A percentile compares a stretch with the other conserved stretches of the same genome.
phyloP scores from a whole-genome alignment of 2,888 invertebrate genomes.

The Ditylenchus weischeri region DNA sequence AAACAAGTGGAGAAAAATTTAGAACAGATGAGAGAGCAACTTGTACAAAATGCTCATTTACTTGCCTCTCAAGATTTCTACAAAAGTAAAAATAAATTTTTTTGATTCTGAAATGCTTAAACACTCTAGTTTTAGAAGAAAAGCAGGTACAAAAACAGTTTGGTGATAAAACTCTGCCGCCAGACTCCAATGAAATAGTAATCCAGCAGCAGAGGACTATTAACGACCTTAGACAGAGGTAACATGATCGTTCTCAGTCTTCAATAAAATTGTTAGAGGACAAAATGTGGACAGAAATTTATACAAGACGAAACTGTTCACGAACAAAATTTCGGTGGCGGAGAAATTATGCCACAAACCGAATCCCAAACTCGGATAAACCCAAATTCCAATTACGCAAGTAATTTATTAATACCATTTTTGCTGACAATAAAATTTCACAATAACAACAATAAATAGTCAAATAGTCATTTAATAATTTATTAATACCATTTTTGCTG shows the following conservation, averaged over 20 bases:
- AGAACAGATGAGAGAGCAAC: conserved; percentile 47
- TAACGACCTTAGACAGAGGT: conserved; percentile 35
- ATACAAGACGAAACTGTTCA: too few species aligned
- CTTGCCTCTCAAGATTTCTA: conserved; percentile 42
- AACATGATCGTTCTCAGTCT: conserved; percentile 3
- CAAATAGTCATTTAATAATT: too few species aligned
- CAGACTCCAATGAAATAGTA: not conserved
- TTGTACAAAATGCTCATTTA: conserved; percentile 48
- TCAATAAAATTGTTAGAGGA: too few species aligned
- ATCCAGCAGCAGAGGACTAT: conserved; percentile 43
- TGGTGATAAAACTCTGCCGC: not conserved
- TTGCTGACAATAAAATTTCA: too few species aligned
- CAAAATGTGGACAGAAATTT: too few species aligned
- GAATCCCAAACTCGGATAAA: too few species aligned
- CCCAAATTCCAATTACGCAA: too few species aligned
- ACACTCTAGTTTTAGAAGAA: not conserved
- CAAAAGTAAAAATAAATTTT: conserved; percentile 19
- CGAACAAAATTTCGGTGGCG: too few species aligned
- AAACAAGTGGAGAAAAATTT: conserved; percentile 39
- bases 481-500: too few species aligned
- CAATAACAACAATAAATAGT: too few species aligned
- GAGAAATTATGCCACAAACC: too few species aligned
- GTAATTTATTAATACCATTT: too few species aligned
- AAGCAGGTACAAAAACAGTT: not conserved
- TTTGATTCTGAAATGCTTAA: not conserved